A percentile compares a stretch with the other conserved stretches of the same genome.
Evolutionary conservation across 2,888 invertebrate genomes (phyloP).

Genomic region (Lamellibrachia satsuma): DNA sequence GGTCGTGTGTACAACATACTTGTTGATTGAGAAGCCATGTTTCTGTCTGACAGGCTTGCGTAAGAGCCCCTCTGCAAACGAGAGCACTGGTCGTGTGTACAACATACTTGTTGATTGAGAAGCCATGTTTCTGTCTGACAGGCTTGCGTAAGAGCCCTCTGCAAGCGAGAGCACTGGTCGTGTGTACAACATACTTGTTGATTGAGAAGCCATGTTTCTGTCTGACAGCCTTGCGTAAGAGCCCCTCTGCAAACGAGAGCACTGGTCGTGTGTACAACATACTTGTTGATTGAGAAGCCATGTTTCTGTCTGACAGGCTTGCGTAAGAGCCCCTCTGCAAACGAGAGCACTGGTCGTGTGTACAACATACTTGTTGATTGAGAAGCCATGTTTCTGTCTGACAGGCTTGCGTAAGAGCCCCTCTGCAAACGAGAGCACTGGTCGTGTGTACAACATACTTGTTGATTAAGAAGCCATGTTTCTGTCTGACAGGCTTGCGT

Average conservation of each 20-base stretch:
- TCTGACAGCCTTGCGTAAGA: not conserved
- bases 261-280: slow-evolving; percentile 48
- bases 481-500: not conserved
- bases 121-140: not conserved
- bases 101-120: slow-evolving; percentile 42
- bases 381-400: not conserved
- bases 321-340: slow-evolving; percentile 22
- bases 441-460: slow-evolving; percentile 46
- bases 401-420: not conserved
- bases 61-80: slow-evolving; percentile 34
- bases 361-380: slow-evolving; percentile 44
- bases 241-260: slow-evolving; percentile 39
- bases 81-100: slow-evolving; percentile 44
- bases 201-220: not conserved
- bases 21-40: not conserved
- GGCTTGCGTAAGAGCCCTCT: not conserved
- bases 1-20: slow-evolving; percentile 46
- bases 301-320: not conserved
- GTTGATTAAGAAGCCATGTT: not conserved
- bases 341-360: slow-evolving; percentile 45
- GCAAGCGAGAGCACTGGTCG: slow-evolving; percentile 45
- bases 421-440: slow-evolving; percentile 43
- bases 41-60: not conserved
- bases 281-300: not conserved
- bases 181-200: slow-evolving; percentile 45